Evolutionary conservation across 2,113 vertebrate species (phyloP).

Genomic region (Pygoscelis adeliae): DNA sequence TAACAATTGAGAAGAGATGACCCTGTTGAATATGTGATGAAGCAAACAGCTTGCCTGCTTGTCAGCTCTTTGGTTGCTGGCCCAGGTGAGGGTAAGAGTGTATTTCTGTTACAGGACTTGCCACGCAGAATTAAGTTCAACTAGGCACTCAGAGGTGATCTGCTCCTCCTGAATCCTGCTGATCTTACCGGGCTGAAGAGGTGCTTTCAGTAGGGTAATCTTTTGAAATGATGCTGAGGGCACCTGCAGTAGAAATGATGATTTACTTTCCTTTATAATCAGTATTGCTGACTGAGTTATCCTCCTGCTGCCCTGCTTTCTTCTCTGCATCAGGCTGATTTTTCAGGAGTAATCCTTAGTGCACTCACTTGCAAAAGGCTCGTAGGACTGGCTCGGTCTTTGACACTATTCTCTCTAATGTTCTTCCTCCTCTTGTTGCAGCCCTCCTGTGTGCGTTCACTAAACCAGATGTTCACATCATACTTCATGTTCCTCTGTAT

Average conservation of each 20-base stretch:
- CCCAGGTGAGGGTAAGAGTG: not conserved
- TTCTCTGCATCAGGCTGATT: not conserved
- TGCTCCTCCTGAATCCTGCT: not conserved
- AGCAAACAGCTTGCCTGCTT: not conserved
- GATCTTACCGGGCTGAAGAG: not conserved
- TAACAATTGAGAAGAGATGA: not conserved
- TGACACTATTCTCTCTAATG: not conserved
- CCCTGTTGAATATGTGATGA: conserved; percentile 8
- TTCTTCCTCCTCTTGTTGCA: not conserved
- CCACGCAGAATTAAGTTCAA: not conserved
- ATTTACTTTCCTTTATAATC: not conserved
- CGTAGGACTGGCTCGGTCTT: not conserved
- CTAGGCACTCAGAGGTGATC: not conserved
- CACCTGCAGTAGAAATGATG: not conserved
- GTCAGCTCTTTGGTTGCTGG: not conserved
- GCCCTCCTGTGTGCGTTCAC: not conserved
- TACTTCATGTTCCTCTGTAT: not conserved
- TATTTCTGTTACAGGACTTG: not conserved
- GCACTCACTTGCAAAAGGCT: not conserved
- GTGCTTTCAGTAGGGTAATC: not conserved
- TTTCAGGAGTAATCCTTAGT: not conserved
- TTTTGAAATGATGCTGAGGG: not conserved
- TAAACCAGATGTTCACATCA: not conserved
- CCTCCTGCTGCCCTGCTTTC: not conserved
- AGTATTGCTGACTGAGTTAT: not conserved